These are phyloP conservation scores for Scelioninae gen. 1 DNA, from an alignment of 2,888 invertebrate species.

Conservation along the genomic window DNA sequence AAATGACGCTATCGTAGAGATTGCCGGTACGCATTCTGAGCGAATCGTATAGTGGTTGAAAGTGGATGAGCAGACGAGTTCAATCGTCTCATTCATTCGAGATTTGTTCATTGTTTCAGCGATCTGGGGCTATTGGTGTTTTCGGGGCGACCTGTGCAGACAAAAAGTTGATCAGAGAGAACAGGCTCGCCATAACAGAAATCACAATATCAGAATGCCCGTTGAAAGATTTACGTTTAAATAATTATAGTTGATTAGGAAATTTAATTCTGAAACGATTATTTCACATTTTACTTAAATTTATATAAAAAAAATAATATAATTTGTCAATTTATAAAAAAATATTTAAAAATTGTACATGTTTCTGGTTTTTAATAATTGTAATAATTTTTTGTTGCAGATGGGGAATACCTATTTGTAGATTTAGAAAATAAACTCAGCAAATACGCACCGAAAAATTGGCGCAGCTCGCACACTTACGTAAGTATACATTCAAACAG, in stretches of 20 bases:
- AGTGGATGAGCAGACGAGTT: constrained; percentile 79
- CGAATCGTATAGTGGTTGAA: constrained; percentile 74
- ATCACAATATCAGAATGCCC: constrained; percentile 75
- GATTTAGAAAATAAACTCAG: constrained; percentile 97
- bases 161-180: constrained; percentile 78
- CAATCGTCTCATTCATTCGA: constrained; percentile 79
- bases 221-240: constrained; percentile 23
- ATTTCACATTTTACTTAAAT: too few relatives aligned
- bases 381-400: constrained; percentile 86
- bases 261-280: too few relatives aligned
- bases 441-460: constrained; percentile 98
- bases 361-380: background rate
- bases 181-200: constrained; percentile 72
- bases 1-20: constrained; percentile 49
- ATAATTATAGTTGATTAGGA: too few relatives aligned
- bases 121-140: constrained; percentile 77
- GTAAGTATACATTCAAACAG: constrained; percentile 86
- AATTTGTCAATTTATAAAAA: too few relatives aligned
- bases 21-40: constrained; percentile 71
- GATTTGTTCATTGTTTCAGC: constrained; percentile 81
- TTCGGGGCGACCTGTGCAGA: constrained; percentile 73
- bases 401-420: constrained; percentile 98
- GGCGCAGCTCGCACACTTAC: constrained; percentile 96
- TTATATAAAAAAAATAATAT: too few relatives aligned
- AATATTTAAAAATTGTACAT: too few relatives aligned